These are phyloP conservation scores for Theodoxus fluviatilis DNA, from an alignment of 2,888 invertebrate genomes.

Conservation along the genomic window DNA sequence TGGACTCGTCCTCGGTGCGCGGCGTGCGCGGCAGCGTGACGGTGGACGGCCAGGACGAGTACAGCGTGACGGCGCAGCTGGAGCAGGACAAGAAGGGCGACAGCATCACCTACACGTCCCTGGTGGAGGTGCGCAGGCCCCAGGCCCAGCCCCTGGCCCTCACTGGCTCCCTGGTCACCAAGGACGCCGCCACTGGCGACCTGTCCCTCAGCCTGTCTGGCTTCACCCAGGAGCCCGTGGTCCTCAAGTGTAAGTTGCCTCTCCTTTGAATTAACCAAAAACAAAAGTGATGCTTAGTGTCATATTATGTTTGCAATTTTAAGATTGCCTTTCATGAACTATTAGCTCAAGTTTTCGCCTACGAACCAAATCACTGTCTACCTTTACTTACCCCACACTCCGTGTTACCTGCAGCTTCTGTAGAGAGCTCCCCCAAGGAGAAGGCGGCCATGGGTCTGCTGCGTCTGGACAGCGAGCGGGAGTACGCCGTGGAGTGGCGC, in stretches of 20 bases:
- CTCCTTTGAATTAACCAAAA: too few species aligned
- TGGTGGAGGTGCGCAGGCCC: background rate
- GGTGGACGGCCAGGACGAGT: slow-evolving; percentile 17
- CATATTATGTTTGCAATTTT: too few species aligned
- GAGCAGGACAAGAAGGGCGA: background rate
- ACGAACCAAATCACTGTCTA: too few species aligned
- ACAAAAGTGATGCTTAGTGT: too few species aligned
- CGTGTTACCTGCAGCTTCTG: slow-evolving; percentile 29
- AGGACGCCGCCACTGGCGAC: slow-evolving; percentile 28
- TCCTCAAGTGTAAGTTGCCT: slow-evolving; percentile 36
- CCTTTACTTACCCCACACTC: background rate
- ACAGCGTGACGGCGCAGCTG: background rate
- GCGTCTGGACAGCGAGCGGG: slow-evolving; percentile 33
- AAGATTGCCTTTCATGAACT: too few species aligned
- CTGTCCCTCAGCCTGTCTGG: slow-evolving; percentile 37
- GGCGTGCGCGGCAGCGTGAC: background rate
- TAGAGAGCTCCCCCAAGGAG: slow-evolving; percentile 34
- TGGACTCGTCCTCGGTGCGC: too few species aligned
- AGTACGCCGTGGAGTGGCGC: slow-evolving; percentile 35
- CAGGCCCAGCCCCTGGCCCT: background rate
- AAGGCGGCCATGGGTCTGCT: slow-evolving; percentile 33
- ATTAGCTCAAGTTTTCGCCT: too few species aligned
- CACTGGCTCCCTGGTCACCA: slow-evolving; percentile 15
- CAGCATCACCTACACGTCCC: background rate
- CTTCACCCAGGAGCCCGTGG: slow-evolving; percentile 35